Conservation (phyloP, 2,888 invertebrate genomes). For the Alcis repandata region DNA sequence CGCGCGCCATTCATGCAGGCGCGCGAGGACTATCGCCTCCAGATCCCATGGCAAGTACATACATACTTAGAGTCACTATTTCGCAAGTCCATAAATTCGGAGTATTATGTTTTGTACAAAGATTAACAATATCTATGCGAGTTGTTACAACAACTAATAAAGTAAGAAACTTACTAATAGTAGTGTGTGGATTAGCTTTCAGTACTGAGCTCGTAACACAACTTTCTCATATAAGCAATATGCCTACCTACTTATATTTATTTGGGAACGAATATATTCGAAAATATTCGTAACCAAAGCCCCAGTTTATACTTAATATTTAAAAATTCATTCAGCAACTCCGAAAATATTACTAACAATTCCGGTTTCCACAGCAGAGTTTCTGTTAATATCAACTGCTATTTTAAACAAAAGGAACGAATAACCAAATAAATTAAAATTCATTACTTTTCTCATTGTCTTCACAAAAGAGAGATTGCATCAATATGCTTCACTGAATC, state of each 20-base stretch:
- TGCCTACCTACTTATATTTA: background rate
- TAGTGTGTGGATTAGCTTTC: slow-evolving; percentile 27
- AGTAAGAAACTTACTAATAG: slow-evolving; percentile 19
- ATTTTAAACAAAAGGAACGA: slow-evolving; percentile 53
- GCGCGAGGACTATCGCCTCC: no score
- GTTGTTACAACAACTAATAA: slow-evolving; percentile 14
- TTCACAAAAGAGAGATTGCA: slow-evolving; percentile 62
- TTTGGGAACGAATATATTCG: slow-evolving; percentile 1
- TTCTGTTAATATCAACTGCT: slow-evolving; percentile 26
- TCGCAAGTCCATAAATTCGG: background rate
- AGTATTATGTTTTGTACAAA: slow-evolving; percentile 2
- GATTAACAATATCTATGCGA: slow-evolving; percentile 15
- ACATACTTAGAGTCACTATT: background rate
- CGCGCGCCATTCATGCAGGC: no score
- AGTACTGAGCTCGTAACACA: slow-evolving; percentile 6
- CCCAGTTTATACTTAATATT: background rate
- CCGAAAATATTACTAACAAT: background rate
- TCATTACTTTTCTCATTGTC: slow-evolving; percentile 57
- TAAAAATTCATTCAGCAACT: background rate
- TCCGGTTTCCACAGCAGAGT: background rate
- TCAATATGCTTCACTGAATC: slow-evolving; percentile 59
- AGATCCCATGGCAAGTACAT: no score
- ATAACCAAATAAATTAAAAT: slow-evolving; percentile 59
- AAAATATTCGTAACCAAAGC: background rate
- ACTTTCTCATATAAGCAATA: background rate